These are phyloP conservation scores for Caenorhabditis sp. DNA, from an alignment of 2,888 invertebrate species.

Conservation along the genomic window DNA sequence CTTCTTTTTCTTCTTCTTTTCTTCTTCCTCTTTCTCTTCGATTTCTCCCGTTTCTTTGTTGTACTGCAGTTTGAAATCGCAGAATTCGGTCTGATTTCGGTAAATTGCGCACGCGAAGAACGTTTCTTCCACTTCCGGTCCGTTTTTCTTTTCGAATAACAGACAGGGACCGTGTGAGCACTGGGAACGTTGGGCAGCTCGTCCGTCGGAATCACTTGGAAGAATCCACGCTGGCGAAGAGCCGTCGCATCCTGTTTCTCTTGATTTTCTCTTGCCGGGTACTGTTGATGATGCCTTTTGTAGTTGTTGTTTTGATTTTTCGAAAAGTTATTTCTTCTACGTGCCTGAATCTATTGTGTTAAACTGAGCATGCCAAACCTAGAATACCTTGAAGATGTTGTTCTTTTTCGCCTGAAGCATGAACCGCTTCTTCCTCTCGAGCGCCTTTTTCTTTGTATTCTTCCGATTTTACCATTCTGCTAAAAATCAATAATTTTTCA, in stretches of 20 bases:
- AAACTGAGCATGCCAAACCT: no score
- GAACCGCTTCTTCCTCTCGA: conserved; percentile 62
- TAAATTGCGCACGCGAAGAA: conserved; percentile 73
- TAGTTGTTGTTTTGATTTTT: conserved; percentile 13
- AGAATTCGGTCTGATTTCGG: conserved; percentile 49
- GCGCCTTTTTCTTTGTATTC: conserved; percentile 43
- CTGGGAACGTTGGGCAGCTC: conserved; percentile 55
- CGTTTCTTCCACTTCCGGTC: conserved; percentile 41
- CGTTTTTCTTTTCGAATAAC: conserved; percentile 66
- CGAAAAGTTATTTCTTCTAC: conserved; percentile 31
- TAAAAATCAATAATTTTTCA: not conserved
- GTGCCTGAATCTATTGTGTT: conserved; percentile 11
- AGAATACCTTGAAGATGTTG: conserved; percentile 59
- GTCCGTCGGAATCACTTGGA: conserved; percentile 57
- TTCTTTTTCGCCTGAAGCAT: conserved; percentile 56
- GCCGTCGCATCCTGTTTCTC: conserved; percentile 19
- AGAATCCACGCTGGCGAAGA: conserved; percentile 59
- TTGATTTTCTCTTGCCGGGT: no score
- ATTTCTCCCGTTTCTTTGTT: conserved; percentile 37
- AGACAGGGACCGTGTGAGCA: conserved; percentile 75
- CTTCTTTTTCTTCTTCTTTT: conserved; percentile 33
- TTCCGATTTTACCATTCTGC: conserved; percentile 34
- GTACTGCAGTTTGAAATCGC: conserved; percentile 38
- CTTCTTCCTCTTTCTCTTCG: conserved; percentile 29
- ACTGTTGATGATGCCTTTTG: not conserved